Conservation (phyloP, 2,797 vertebrate genomes). For the Anomalospiza imberbis region DNA sequence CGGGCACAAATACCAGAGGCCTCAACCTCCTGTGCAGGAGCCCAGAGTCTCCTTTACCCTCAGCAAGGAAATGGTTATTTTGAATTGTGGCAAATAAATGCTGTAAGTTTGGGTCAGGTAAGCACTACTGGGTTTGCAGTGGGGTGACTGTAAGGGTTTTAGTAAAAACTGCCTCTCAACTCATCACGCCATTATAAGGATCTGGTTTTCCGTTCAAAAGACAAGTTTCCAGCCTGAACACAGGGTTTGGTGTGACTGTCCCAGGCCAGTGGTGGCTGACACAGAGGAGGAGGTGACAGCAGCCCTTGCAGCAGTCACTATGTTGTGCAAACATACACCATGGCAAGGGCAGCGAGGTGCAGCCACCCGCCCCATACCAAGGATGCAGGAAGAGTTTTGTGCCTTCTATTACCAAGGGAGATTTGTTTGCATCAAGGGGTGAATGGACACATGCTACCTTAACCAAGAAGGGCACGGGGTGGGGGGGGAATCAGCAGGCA, state of each 20-base stretch:
- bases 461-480: rapidly evolving
- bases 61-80: not conserved
- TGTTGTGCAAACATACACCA: not conserved
- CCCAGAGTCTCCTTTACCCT: not conserved
- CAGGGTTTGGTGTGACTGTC: not conserved
- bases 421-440: not conserved
- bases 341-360: rapidly evolving
- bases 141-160: not conserved
- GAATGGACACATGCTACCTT: not conserved
- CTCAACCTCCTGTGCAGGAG: not conserved
- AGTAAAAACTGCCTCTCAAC: not conserved
- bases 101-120: not conserved
- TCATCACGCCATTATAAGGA: not conserved
- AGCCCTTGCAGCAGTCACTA: not conserved
- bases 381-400: not conserved
- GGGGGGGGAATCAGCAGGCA: rapidly evolving
- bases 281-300: not conserved
- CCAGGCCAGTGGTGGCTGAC: not conserved
- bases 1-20: rapidly evolving
- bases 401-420: not conserved
- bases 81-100: not conserved
- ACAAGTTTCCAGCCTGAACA: not conserved
- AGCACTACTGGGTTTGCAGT: not conserved
- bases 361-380: rapidly evolving
- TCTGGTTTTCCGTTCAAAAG: not conserved